Percentiles rank a stretch among this genome's conserved stretches.
Evolutionary conservation across 1,140 invertebrate species (phyloP).

Genomic region (Drosophila mayri): DNA sequence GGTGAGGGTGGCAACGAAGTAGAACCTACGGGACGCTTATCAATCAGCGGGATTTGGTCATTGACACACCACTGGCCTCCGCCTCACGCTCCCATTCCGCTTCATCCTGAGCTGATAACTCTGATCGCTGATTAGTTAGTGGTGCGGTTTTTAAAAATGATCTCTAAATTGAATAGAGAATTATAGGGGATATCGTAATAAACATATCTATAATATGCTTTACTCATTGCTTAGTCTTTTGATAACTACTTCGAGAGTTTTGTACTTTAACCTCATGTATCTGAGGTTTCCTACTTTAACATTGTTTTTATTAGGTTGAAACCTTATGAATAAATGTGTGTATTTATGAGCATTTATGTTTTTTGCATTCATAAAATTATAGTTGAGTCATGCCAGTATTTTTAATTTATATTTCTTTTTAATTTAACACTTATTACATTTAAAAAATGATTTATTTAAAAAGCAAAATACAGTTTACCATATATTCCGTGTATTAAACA

Average conservation of each 20-base stretch:
- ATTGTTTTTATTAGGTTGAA: no score
- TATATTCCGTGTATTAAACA: neutral
- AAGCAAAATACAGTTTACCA: no score
- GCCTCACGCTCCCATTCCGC: neutral
- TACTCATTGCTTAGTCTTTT: neutral
- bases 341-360: no score
- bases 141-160: no score
- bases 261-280: neutral
- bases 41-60: constrained; percentile 60
- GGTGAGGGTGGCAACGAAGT: neutral
- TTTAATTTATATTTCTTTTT: no score
- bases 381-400: neutral
- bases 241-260: neutral
- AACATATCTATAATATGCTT: neutral
- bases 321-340: no score
- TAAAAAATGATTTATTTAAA: no score
- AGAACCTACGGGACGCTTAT: constrained; percentile 30
- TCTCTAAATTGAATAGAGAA: neutral
- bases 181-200: neutral
- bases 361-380: neutral
- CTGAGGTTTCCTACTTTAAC: neutral
- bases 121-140: constrained; percentile 15
- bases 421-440: neutral
- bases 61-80: constrained; percentile 42
- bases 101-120: constrained; percentile 1